Percentiles rank a stretch among this genome's conserved stretches.
Evolutionary conservation across 2,797 vertebrate genomes (phyloP).

Genomic region (Falco berigora): DNA sequence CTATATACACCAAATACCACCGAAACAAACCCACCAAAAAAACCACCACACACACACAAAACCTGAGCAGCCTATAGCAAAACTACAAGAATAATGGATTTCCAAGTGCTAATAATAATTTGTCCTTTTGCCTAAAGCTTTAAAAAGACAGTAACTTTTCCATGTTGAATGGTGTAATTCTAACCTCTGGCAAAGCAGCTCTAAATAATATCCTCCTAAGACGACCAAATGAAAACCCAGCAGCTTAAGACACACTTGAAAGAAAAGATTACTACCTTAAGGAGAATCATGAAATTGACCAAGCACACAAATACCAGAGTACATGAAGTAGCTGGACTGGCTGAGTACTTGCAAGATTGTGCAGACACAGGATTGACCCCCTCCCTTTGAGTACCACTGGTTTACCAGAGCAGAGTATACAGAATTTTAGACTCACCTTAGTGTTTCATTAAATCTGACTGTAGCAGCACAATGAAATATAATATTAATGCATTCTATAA

Average conservation of each 20-base stretch:
- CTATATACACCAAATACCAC: too few relatives aligned
- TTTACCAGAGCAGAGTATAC: background rate
- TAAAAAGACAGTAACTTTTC: background rate
- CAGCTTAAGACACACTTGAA: background rate
- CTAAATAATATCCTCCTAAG: background rate
- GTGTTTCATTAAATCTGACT: slow-evolving; percentile 91
- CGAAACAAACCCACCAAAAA: too few relatives aligned
- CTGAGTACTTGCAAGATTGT: background rate
- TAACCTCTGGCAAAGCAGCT: background rate
- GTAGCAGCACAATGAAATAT: slow-evolving; percentile 97
- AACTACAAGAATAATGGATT: background rate
- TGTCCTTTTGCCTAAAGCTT: background rate
- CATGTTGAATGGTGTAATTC: background rate
- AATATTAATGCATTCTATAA: slow-evolving; percentile 81
- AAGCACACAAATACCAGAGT: background rate
- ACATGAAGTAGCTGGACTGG: background rate
- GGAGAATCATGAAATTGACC: background rate
- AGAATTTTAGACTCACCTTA: slow-evolving; percentile 80
- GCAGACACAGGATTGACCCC: background rate
- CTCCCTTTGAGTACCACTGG: background rate
- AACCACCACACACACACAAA: too few relatives aligned
- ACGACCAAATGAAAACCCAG: background rate
- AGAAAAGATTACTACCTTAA: background rate
- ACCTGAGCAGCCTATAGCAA: background rate
- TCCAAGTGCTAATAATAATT: background rate